Conservation (phyloP, 2,888 invertebrate genomes). For the Drymonia ruficornis region DNA sequence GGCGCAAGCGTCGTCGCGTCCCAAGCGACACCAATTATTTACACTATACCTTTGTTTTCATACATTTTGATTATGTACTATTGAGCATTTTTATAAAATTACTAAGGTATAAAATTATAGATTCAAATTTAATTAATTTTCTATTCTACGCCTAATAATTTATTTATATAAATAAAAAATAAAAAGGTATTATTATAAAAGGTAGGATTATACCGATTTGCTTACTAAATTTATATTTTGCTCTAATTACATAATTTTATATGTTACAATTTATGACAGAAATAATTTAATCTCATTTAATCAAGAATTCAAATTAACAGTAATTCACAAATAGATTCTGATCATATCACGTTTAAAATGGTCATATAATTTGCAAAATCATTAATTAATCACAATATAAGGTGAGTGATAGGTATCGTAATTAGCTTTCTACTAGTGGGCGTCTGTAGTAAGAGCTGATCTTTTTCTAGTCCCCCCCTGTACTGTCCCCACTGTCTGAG, state of each 20-base stretch:
- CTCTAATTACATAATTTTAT: not conserved
- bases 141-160: not conserved
- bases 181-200: too few relatives aligned
- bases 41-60: conserved; percentile 55
- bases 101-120: too few relatives aligned
- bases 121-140: too few relatives aligned
- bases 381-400: conserved; percentile 5
- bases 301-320: not conserved
- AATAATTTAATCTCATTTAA: not conserved
- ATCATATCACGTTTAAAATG: not conserved
- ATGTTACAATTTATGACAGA: too few relatives aligned
- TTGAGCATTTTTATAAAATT: too few relatives aligned
- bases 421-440: conserved; percentile 17
- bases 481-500: conserved; percentile 42
- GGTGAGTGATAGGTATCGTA: conserved; percentile 10
- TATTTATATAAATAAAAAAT: too few relatives aligned
- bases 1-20: conserved; percentile 60
- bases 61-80: conserved; percentile 16
- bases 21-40: conserved; percentile 52
- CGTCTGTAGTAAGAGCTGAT: conserved; percentile 42
- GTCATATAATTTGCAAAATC: not conserved
- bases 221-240: not conserved
- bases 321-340: not conserved
- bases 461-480: conserved; percentile 52
- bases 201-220: too few relatives aligned